Percentiles rank a stretch among this genome's conserved stretches.
phyloP scores from a whole-genome alignment of 1,140 invertebrate species.

The Dreissena rostriformis region DNA sequence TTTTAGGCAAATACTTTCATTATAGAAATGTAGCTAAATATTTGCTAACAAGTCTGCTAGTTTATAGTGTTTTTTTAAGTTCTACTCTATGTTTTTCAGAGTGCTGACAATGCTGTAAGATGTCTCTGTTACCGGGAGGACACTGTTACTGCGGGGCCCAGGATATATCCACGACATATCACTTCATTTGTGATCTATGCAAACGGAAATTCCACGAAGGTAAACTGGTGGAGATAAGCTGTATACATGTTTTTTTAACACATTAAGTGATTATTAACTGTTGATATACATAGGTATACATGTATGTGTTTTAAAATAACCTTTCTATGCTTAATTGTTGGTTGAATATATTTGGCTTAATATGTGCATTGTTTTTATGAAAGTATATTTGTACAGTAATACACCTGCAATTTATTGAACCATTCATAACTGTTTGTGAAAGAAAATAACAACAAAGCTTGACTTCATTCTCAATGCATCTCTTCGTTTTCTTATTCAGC shows the following conservation, averaged over 20 bases:
- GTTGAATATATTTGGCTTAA: background rate
- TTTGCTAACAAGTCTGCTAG: too few species aligned
- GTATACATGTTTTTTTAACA: background rate
- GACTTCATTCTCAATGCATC: too few species aligned
- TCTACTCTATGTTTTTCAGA: too few species aligned
- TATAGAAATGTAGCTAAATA: too few species aligned
- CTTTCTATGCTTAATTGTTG: background rate
- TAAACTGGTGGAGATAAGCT: slow-evolving; percentile 10
- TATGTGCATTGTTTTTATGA: background rate
- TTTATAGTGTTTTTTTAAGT: too few species aligned
- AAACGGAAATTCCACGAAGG: slow-evolving; percentile 64
- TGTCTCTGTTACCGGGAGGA: slow-evolving; percentile 10
- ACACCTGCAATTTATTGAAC: background rate
- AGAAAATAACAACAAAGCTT: too few species aligned
- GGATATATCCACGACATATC: slow-evolving; percentile 17
- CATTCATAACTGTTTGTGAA: too few species aligned
- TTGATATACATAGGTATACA: background rate
- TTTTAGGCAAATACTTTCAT: too few species aligned
- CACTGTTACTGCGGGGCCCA: slow-evolving; percentile 50
- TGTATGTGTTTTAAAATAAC: background rate
- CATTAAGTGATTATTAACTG: background rate
- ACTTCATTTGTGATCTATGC: slow-evolving; percentile 60
- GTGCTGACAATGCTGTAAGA: background rate
- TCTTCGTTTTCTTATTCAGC: too few species aligned
- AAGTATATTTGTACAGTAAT: background rate